Evolutionary conservation across 2,888 invertebrate genomes (phyloP), one percentile per base, ranked within the genome.

Genomic region (Diaperis boleti): DNA sequence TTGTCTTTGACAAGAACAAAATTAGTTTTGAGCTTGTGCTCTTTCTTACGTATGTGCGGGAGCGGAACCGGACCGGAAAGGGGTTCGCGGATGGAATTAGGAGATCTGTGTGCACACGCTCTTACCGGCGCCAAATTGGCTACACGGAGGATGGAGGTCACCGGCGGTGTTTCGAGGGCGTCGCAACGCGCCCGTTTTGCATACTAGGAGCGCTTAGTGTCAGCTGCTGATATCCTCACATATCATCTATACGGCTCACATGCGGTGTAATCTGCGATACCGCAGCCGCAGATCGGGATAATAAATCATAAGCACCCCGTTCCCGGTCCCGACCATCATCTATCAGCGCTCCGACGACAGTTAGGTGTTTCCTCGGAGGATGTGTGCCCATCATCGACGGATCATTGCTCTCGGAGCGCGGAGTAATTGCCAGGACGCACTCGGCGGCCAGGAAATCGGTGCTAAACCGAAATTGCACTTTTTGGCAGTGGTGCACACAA

Each of bases 251-350:
- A 75, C 74, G 73, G 75, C 76, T 77, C 77, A 76, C 76, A 78
- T 77, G 77, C 73, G 75, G 77, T 75, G 77, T 80, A 79, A 80
- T 80, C 79, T 78, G 74, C 76, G 78, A 78, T 76, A 76, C 76
- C 75, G 76, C 78, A 76, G 75, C 76, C 75, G 74, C 74, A 75
- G 77, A 78, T 77, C 76, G 73, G 76, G 75, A 77, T 79, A 79
- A 80, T 80, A 80, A 80, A 80, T 80, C 80, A 79, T 77, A 74
- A 76, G 75, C 76, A 74, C 71, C 76, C 74, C 75, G 72, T 74
- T 73, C 64, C 41, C 64, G 65, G 64, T 64, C 60, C 68, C 67
- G 65, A 68, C 74, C 76, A 76, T 77, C 78, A 77, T 78, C 77
- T 77, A 78, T 78, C 78, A 77, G 72, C 70, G 26, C 22, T 45